These are phyloP conservation scores for Microtus agrestis DNA, from an alignment of 2,797 vertebrate genomes.

Conservation along the genomic window DNA sequence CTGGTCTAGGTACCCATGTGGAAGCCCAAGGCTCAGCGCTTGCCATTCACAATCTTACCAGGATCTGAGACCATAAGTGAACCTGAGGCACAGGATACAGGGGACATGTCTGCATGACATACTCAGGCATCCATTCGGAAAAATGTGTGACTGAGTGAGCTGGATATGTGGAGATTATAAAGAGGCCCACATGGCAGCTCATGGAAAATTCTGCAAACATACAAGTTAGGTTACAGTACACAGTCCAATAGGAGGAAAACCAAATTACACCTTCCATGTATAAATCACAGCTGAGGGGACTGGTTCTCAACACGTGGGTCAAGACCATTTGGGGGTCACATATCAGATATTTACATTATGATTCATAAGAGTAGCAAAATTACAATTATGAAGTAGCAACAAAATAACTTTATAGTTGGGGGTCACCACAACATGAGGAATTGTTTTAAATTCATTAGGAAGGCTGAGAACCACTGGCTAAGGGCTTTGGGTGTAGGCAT, in stretches of 20 bases:
- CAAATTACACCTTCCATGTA: background rate
- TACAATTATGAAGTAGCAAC: background rate
- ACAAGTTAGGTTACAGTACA: constrained; percentile 8
- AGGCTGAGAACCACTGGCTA: background rate
- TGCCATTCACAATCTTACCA: background rate
- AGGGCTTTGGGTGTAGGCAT: background rate
- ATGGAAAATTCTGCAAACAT: background rate
- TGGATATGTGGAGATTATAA: background rate
- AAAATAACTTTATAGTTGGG: background rate
- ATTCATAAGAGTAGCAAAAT: background rate
- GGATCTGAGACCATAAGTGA: background rate
- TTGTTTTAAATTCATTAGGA: background rate
- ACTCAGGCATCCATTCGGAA: background rate
- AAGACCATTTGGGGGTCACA: background rate
- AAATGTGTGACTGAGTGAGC: background rate
- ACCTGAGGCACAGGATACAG: background rate
- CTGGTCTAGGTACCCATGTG: background rate
- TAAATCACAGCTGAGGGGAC: background rate
- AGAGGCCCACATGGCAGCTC: background rate
- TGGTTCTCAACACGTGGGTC: background rate
- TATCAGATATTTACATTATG: background rate
- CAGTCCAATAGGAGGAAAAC: constrained; percentile 18
- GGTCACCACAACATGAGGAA: background rate
- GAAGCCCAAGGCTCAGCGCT: background rate
- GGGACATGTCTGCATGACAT: background rate